These are phyloP conservation scores for Pantelozetes paolii DNA, from an alignment of 2,888 invertebrate species.

Conservation along the genomic window DNA sequence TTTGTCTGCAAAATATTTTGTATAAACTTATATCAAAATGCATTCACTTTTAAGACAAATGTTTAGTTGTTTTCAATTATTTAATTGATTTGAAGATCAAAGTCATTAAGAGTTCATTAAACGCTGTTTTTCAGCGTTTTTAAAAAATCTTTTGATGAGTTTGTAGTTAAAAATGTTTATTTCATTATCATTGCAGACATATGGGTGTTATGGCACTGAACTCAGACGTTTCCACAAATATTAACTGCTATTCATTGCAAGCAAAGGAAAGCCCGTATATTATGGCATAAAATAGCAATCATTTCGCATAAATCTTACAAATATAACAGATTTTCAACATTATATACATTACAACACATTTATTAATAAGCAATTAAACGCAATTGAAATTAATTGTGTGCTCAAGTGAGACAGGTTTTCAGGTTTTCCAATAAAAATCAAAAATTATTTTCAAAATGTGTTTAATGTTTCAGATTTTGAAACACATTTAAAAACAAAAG, in stretches of 20 bases:
- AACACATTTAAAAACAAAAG: not conserved
- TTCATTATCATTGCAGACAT: conserved; percentile 24
- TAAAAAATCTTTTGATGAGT: not conserved
- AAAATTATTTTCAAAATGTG: not conserved
- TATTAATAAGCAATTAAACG: conserved; percentile 4
- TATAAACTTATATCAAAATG: not conserved
- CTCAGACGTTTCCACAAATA: not conserved
- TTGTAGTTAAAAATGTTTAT: not conserved
- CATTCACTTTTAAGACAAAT: not conserved
- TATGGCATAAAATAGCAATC: not conserved
- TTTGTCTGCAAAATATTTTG: not conserved
- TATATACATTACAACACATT: conserved; percentile 6
- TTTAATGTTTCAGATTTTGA: not conserved
- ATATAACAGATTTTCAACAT: not conserved
- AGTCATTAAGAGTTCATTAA: not conserved
- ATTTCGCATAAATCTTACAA: not conserved
- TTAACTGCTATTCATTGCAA: not conserved
- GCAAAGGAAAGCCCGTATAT: not conserved
- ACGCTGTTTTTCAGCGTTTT: not conserved
- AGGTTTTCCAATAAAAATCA: not conserved
- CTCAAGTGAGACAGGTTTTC: not conserved
- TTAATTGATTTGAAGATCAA: no score
- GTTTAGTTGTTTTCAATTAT: no score
- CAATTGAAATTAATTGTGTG: not conserved
- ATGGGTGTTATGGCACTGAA: conserved; percentile 30